Conservation (phyloP, 2,888 invertebrate genomes). For the Ophioninae sp. region DNA sequence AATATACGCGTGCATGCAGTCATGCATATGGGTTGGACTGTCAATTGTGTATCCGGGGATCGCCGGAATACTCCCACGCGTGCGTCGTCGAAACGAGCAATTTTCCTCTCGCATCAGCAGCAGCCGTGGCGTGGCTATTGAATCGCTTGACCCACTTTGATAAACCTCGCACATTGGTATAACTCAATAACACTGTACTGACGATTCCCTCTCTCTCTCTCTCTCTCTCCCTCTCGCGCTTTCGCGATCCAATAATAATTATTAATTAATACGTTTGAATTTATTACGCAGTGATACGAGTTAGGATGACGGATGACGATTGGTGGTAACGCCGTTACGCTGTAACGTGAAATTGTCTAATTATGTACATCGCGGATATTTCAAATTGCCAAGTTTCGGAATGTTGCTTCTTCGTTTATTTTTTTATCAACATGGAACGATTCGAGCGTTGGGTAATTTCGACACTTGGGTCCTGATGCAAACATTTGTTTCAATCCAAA, state of each 20-base stretch:
- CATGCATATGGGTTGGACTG: constrained; percentile 30
- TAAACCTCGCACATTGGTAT: constrained; percentile 79
- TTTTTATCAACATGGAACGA: too few relatives aligned
- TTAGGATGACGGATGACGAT: too few relatives aligned
- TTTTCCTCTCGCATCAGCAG: constrained; percentile 72
- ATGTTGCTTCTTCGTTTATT: too few relatives aligned
- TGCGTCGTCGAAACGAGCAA: constrained; percentile 70
- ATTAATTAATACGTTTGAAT: constrained; percentile 71
- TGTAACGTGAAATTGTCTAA: too few relatives aligned
- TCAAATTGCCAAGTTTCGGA: too few relatives aligned
- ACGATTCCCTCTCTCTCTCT: constrained; percentile 44
- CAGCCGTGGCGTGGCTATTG: constrained; percentile 73
- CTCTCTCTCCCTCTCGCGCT: background rate
- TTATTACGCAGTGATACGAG: too few relatives aligned
- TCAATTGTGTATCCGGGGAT: constrained; percentile 66
- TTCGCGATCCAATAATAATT: constrained; percentile 73
- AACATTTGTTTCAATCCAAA: too few relatives aligned
- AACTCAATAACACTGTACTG: constrained; percentile 73
- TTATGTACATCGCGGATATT: too few relatives aligned
- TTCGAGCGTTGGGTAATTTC: too few relatives aligned
- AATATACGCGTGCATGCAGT: background rate
- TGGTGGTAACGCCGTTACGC: too few relatives aligned
- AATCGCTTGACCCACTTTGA: constrained; percentile 81
- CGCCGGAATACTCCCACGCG: constrained; percentile 68
- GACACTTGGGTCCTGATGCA: too few relatives aligned